Conservation (phyloP, 2,113 vertebrate genomes). For the Alexandromys fortis region DNA sequence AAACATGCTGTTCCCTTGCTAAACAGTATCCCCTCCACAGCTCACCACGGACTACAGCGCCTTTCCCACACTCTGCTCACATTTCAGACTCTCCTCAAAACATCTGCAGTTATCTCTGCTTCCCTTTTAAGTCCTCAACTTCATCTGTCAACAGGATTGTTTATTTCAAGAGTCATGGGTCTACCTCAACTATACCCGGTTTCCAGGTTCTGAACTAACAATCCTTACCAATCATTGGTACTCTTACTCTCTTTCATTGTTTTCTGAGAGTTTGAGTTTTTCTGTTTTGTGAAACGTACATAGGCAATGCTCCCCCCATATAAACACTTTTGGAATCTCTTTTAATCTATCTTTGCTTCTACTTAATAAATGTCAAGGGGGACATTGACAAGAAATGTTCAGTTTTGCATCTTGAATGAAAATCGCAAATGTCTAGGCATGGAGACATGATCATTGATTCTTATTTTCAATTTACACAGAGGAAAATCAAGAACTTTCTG, state of each 20-base stretch:
- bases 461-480: constrained; percentile 1
- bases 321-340: not conserved
- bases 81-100: not conserved
- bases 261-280: constrained; percentile 32
- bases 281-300: not conserved
- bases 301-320: not conserved
- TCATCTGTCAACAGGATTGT: not conserved
- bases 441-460: not conserved
- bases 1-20: not conserved
- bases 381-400: not conserved
- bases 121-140: not conserved
- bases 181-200: not conserved
- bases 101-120: not conserved
- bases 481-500: constrained; percentile 43
- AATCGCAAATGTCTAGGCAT: not conserved
- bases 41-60: not conserved
- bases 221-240: not conserved
- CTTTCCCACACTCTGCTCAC: not conserved
- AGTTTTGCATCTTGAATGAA: not conserved
- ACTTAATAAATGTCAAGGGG: not conserved
- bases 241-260: not conserved
- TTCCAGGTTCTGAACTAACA: not conserved
- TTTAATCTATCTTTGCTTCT: not conserved
- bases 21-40: too few relatives aligned
- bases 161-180: not conserved